Conservation (phyloP, 2,797 vertebrate genomes). For the Heteromormyrus szaboi region DNA sequence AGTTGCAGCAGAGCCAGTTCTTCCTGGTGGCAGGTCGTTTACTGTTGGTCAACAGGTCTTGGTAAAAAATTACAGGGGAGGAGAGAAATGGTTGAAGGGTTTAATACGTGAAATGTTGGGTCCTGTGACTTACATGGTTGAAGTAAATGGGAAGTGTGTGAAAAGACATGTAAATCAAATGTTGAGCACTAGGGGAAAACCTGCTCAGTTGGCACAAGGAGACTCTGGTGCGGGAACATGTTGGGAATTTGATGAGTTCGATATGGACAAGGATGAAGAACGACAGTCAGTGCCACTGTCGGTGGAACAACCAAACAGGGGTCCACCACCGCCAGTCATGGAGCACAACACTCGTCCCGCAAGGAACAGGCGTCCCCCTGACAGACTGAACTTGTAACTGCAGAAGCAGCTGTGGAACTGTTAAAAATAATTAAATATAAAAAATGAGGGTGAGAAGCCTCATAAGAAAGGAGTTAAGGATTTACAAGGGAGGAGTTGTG, state of each 20-base stretch:
- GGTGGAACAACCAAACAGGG: neutral
- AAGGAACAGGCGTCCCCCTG: neutral
- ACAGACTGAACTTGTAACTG: neutral
- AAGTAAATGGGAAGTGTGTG: conserved; percentile 10
- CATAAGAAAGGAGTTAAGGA: neutral
- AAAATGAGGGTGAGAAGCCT: neutral
- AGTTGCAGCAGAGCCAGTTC: neutral
- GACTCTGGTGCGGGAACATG: neutral
- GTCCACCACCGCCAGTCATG: neutral
- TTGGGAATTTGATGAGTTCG: neutral
- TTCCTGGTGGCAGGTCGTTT: neutral
- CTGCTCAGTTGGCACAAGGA: neutral
- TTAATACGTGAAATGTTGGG: neutral
- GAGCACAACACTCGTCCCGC: too few species aligned
- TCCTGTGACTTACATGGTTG: neutral
- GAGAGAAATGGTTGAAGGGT: neutral
- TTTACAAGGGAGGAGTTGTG: neutral
- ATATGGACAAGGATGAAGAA: neutral
- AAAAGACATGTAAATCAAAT: conserved; percentile 4
- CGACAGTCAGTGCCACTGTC: neutral
- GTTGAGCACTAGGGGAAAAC: neutral
- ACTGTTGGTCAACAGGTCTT: neutral
- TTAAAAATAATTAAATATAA: neutral
- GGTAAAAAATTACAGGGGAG: conserved; percentile 3
- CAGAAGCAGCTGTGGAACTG: neutral